Evolutionary conservation across 2,888 invertebrate genomes (phyloP).

Genomic region (Slavum lentiscoides): DNA sequence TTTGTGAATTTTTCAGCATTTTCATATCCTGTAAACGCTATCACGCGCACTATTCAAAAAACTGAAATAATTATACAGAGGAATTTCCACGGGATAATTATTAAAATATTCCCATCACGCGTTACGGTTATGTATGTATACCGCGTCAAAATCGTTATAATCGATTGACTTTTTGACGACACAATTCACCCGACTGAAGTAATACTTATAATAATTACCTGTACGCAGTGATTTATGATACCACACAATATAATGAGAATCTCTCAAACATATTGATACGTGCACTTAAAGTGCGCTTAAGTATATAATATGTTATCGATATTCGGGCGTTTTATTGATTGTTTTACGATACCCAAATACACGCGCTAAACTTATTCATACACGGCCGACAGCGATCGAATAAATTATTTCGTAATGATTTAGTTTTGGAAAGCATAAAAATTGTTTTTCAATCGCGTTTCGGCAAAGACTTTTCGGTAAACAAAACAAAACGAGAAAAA

Average conservation of each 20-base stretch:
- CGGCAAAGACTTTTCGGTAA: not conserved
- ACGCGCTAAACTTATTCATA: not conserved
- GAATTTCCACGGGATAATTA: too few relatives aligned
- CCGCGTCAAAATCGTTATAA: too few relatives aligned
- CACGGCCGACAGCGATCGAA: not conserved
- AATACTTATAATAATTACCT: too few relatives aligned
- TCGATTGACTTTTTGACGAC: too few relatives aligned
- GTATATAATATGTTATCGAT: too few relatives aligned
- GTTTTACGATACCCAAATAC: too few relatives aligned
- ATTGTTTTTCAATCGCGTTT: not conserved
- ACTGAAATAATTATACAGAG: too few relatives aligned
- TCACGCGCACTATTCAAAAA: too few relatives aligned
- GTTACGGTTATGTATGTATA: too few relatives aligned
- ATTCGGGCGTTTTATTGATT: slow-evolving; percentile 18
- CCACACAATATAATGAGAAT: not conserved
- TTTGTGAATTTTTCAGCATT: not conserved
- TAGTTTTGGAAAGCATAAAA: not conserved
- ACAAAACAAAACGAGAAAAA: not conserved
- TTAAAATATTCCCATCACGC: too few relatives aligned
- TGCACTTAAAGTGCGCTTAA: not conserved
- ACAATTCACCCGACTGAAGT: too few relatives aligned
- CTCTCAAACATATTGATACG: not conserved
- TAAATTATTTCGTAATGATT: not conserved
- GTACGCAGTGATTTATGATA: not conserved
- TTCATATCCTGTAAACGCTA: too few relatives aligned